phyloP scores from a whole-genome alignment of 2,113 vertebrate genomes.

The Centropristis striata region DNA sequence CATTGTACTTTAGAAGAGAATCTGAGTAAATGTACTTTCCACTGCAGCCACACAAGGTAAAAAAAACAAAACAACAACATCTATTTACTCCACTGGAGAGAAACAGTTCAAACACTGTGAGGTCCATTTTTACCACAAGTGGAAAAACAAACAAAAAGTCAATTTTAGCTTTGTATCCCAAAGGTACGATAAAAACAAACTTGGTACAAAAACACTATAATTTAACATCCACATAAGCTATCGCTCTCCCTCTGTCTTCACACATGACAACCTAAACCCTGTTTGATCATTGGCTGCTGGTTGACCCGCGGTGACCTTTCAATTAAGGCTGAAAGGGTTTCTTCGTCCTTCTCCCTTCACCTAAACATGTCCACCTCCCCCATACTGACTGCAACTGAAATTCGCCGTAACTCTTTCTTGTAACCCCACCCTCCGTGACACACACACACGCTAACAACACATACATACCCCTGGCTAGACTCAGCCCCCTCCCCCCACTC shows the following conservation, averaged over 20 bases:
- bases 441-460: conserved; percentile 57
- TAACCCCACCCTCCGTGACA: conserved; percentile 58
- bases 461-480: conserved; percentile 58
- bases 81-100: neutral
- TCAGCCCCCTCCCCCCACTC: conserved; percentile 55
- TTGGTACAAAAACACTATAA: conserved; percentile 17
- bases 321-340: conserved; percentile 67
- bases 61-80: no score
- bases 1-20: neutral
- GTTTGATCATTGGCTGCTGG: conserved; percentile 55
- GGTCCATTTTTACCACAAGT: neutral
- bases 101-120: conserved; percentile 8
- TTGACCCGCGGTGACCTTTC: conserved; percentile 68
- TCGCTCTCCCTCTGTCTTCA: neutral
- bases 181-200: conserved; percentile 31
- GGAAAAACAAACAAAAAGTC: conserved; percentile 31
- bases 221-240: conserved; percentile 39
- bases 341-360: conserved; percentile 20
- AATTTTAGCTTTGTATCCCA: conserved; percentile 22
- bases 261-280: conserved; percentile 13
- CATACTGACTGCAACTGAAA: conserved; percentile 37
- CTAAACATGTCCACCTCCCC: conserved; percentile 53
- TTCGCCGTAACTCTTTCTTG: conserved; percentile 57
- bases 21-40: neutral
- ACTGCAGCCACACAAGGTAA: neutral